Percentiles rank a stretch among this genome's conserved stretches.
phyloP scores from a whole-genome alignment of 2,888 invertebrate species.

The Mythimna loreyi region DNA sequence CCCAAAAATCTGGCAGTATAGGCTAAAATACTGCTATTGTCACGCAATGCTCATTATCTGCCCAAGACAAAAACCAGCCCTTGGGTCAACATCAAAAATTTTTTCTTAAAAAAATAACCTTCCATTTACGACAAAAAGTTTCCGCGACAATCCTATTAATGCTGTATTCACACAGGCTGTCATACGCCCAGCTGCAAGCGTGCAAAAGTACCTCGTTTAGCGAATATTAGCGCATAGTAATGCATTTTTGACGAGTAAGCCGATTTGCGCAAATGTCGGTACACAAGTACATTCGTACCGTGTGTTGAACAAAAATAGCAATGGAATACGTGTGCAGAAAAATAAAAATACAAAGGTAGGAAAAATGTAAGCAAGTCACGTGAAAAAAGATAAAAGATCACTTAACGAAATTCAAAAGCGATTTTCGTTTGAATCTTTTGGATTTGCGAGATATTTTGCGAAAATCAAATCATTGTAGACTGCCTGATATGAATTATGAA shows the following conservation, averaged over 20 bases:
- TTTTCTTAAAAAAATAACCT: background rate
- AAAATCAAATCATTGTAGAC: conserved; percentile 2
- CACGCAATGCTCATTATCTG: too few relatives aligned
- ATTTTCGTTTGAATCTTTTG: conserved; percentile 30
- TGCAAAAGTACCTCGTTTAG: conserved; percentile 52
- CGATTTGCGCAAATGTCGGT: conserved; percentile 47
- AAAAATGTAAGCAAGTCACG: conserved; percentile 43
- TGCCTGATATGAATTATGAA: background rate
- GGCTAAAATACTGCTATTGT: too few relatives aligned
- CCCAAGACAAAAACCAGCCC: too few relatives aligned
- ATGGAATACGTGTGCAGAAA: conserved; percentile 18
- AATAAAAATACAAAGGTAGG: conserved; percentile 21
- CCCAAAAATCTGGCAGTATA: too few relatives aligned
- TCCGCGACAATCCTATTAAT: conserved; percentile 27
- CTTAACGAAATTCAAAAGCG: conserved; percentile 39
- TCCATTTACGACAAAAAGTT: conserved; percentile 13
- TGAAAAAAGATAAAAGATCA: conserved; percentile 46
- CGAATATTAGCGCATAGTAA: conserved; percentile 58
- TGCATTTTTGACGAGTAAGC: conserved; percentile 63
- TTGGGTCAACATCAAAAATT: too few relatives aligned
- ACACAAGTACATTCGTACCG: conserved; percentile 9
- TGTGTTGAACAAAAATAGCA: conserved; percentile 28
- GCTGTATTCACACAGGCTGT: conserved; percentile 23
- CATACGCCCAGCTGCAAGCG: conserved; percentile 23
- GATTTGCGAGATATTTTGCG: conserved; percentile 1